A percentile compares a stretch with the other conserved stretches of the same genome.
phyloP scores from a whole-genome alignment of 1,140 invertebrate genomes.

The Psix sp. region DNA sequence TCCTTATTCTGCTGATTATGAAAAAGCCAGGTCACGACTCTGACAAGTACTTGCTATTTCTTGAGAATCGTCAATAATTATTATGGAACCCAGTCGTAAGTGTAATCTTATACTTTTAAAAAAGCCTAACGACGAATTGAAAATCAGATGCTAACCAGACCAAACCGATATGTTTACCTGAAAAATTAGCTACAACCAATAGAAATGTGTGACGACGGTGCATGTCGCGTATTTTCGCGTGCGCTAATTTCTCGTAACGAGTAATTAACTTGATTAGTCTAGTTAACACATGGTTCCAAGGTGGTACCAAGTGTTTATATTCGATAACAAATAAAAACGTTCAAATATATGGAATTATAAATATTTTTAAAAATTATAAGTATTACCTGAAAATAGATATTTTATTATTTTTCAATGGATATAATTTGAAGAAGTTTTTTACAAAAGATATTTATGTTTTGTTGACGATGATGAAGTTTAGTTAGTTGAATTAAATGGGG shows the following conservation, averaged over 20 bases:
- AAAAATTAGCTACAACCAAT: slow-evolving; percentile 64
- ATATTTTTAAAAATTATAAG: too few relatives aligned
- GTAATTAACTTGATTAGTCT: slow-evolving; percentile 75
- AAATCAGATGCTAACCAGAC: slow-evolving; percentile 64
- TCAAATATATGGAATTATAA: too few relatives aligned
- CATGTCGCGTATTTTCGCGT: slow-evolving; percentile 38
- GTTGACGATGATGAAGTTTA: too few relatives aligned
- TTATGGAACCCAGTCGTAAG: slow-evolving; percentile 7
- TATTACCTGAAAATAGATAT: too few relatives aligned
- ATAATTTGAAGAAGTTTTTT: too few relatives aligned
- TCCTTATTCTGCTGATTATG: too few relatives aligned
- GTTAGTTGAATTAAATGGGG: too few relatives aligned
- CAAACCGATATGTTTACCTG: slow-evolving; percentile 65
- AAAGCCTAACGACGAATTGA: slow-evolving; percentile 56
- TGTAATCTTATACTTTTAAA: slow-evolving; percentile 9
- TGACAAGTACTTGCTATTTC: slow-evolving; percentile 51
- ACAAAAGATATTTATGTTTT: too few relatives aligned
- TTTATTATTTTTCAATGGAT: too few relatives aligned
- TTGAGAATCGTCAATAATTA: slow-evolving; percentile 22
- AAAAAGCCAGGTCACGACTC: slow-evolving; percentile 17
- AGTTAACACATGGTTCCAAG: slow-evolving; percentile 74
- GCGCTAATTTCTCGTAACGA: slow-evolving; percentile 75
- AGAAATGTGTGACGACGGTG: slow-evolving; percentile 26
- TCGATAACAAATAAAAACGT: too few relatives aligned
- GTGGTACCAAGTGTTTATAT: slow-evolving; percentile 65